Base-by-base conservation (phyloP, 1,140 invertebrate genomes). In the Scylla paramamosain region DNA sequence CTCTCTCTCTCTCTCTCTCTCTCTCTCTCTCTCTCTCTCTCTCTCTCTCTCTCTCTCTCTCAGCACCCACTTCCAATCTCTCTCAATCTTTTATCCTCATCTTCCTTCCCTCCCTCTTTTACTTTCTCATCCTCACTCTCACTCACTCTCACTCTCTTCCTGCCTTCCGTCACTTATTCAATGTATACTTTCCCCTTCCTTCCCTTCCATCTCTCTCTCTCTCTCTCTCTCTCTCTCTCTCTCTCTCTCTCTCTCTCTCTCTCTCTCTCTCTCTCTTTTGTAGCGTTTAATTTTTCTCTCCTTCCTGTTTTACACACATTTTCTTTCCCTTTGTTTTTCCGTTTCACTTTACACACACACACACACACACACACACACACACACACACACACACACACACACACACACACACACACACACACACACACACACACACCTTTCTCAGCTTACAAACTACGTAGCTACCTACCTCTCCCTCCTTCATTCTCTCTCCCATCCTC, bases 321-420 rank as follows among this genome's bases (percentile, higher is more conserved):
- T 20, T 59, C 52, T 12, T 20, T 12, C 52, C 32, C 29, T 90
- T 12, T 90, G 7, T 90, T 6, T 90, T 6, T 90, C 29, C 2
- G 8, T 48, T 6, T 45, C 32, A 20, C 84, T 31, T 39, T 39
- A 39, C 32, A 86, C 12, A 86, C 32, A 86, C 84, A 86, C 32
- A 86, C 32, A 39, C 84, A 39, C 32, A 86, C 84, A 86, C 32
- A 39, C 32, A 86, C 32, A 86, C 32, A 86, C 84, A 86, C 84
- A 86, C 84, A 86, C 28, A 86, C 84, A 86, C 84, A 86, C 28
- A 86, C 84, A 39, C 86, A 59, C 52, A 59, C 52, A 59, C 32
- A 88, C 86, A 86, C 28, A 86, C 84, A 29, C 28, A 29, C 84
- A 86, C 84, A 29, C 84, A 86, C 32, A 86, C 28, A 86, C 84